Evolutionary conservation across 2,113 vertebrate species (phyloP).

Genomic region (Oreocharis arfaki): DNA sequence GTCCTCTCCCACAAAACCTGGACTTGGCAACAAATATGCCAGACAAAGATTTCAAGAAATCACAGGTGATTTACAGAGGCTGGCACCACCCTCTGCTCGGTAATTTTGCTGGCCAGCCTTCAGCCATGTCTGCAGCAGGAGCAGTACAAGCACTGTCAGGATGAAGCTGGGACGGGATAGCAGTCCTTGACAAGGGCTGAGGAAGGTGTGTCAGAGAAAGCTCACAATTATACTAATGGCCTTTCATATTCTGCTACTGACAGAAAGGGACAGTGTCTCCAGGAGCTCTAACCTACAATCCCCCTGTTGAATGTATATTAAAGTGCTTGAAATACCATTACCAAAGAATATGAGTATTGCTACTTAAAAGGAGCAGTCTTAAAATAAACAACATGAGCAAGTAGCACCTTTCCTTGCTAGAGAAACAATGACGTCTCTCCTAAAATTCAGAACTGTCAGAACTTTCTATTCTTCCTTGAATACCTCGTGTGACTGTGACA

Average conservation of each 20-base stretch:
- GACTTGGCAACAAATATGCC: background rate
- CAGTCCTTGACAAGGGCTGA: background rate
- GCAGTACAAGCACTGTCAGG: background rate
- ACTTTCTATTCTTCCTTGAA: background rate
- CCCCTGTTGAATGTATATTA: background rate
- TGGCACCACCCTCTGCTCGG: background rate
- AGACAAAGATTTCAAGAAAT: constrained; percentile 34
- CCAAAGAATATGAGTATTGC: background rate
- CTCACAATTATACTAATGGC: background rate
- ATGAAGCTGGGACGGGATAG: background rate
- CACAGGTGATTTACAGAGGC: constrained; percentile 1
- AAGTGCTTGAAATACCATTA: background rate
- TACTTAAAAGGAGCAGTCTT: background rate
- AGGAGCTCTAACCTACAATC: background rate
- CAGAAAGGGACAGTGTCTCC: background rate
- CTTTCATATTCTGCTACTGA: background rate
- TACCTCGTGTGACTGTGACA: background rate
- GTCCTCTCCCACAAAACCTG: background rate
- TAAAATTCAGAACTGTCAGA: background rate
- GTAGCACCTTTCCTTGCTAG: background rate
- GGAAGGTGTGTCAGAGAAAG: background rate
- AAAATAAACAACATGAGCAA: background rate
- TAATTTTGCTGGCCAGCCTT: background rate
- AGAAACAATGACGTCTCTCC: background rate
- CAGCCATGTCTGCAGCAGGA: constrained; percentile 8